These are phyloP conservation scores for Callipepla squamata DNA, from an alignment of 2,113 vertebrate genomes.

Conservation along the genomic window DNA sequence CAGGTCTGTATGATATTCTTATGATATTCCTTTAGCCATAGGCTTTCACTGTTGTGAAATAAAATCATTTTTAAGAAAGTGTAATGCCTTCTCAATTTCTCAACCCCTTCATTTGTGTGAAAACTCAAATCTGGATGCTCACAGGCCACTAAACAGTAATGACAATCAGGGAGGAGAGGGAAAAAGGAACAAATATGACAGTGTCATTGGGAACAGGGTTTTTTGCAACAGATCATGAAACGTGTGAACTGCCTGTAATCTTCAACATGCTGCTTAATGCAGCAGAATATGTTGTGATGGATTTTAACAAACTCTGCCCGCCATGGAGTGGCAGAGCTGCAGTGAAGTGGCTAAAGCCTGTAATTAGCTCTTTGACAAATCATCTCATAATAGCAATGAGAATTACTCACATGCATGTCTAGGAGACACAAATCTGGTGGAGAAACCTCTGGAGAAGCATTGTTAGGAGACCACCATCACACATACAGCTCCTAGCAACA, in stretches of 20 bases:
- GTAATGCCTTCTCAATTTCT: neutral
- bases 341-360: conserved; percentile 31
- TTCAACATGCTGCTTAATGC: conserved; percentile 39
- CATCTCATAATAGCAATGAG: neutral
- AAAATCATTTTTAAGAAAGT: neutral
- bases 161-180: neutral
- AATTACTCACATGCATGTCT: neutral
- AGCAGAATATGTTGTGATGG: conserved; percentile 41
- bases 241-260: neutral
- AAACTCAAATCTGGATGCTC: neutral
- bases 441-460: neutral
- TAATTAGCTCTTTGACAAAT: conserved; percentile 55
- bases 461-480: neutral
- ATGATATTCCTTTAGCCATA: neutral
- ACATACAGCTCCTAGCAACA: neutral
- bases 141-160: neutral
- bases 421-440: neutral
- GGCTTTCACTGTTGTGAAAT: neutral
- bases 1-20: neutral
- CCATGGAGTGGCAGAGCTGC: conserved; percentile 7
- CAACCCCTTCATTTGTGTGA: neutral
- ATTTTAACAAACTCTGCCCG: neutral
- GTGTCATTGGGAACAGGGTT: neutral
- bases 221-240: conserved; percentile 50
- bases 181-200: neutral